Evolutionary conservation across 2,113 vertebrate genomes (phyloP).

Genomic region (Xiphorhynchus elegans): DNA sequence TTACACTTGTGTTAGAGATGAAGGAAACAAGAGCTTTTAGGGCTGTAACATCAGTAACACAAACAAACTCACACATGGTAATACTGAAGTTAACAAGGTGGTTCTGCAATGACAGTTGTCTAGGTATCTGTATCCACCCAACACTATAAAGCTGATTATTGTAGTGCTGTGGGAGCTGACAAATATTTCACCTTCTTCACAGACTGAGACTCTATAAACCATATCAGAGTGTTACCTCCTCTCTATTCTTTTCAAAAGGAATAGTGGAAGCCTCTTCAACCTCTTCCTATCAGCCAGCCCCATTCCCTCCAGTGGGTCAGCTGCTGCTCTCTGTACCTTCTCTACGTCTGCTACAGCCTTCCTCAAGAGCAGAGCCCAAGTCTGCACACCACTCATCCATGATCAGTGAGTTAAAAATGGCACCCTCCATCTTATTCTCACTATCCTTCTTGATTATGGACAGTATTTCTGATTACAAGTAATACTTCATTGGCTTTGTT

Average conservation of each 20-base stretch:
- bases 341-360: accelerated
- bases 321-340: accelerated
- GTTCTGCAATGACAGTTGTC: background rate
- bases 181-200: background rate
- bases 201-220: background rate
- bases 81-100: background rate
- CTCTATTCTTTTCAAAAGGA: background rate
- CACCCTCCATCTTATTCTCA: background rate
- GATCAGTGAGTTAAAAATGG: accelerated
- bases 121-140: background rate
- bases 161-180: background rate
- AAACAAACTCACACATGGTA: background rate
- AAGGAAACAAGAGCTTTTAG: background rate
- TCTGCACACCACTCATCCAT: background rate
- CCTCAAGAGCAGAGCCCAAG: background rate
- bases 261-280: background rate
- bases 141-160: background rate
- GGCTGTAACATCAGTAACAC: background rate
- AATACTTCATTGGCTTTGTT: background rate
- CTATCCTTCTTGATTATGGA: background rate
- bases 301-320: too few species aligned
- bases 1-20: background rate
- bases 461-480: background rate
- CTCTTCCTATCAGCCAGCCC: background rate
- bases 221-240: background rate